A percentile compares a stretch with the other conserved stretches of the same genome.
phyloP scores from a whole-genome alignment of 2,797 vertebrate genomes.

The Platalea minor region DNA sequence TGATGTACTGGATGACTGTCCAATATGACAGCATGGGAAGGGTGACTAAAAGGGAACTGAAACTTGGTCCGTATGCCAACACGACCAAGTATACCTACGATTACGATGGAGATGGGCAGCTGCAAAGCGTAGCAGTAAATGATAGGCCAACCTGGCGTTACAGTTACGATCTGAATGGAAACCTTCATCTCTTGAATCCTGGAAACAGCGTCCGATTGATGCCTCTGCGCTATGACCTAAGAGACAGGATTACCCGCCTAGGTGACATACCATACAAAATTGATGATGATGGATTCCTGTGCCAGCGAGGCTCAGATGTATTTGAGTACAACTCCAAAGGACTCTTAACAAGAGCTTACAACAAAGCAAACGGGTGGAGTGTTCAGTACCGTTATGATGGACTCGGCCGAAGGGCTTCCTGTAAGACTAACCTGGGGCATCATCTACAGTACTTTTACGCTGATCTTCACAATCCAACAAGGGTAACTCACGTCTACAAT shows the following conservation, averaged over 20 bases:
- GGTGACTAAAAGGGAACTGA: slow-evolving; percentile 95
- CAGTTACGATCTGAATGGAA: slow-evolving; percentile 96
- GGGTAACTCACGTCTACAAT: slow-evolving; percentile 97
- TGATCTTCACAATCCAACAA: slow-evolving; percentile 92
- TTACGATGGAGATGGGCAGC: slow-evolving; percentile 95
- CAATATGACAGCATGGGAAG: slow-evolving; percentile 99
- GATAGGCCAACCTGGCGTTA: slow-evolving; percentile 98
- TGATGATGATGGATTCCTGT: slow-evolving; percentile 94
- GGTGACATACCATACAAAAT: slow-evolving; percentile 95
- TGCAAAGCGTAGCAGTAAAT: slow-evolving; percentile 92
- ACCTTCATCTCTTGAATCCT: slow-evolving; percentile 94
- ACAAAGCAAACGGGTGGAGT: slow-evolving; percentile 91
- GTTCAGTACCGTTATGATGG: slow-evolving; percentile 97
- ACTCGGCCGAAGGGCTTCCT: slow-evolving; percentile 91
- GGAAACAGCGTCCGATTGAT: slow-evolving; percentile 93
- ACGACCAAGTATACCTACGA: slow-evolving; percentile 98
- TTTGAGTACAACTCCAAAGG: slow-evolving; percentile 99
- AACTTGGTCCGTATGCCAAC: slow-evolving; percentile 97
- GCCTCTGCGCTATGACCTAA: slow-evolving; percentile 94
- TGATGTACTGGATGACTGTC: slow-evolving; percentile 99
- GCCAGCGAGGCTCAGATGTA: slow-evolving; percentile 89
- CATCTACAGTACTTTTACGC: slow-evolving; percentile 99
- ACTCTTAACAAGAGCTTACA: slow-evolving; percentile 92
- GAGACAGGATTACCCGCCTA: slow-evolving; percentile 94
- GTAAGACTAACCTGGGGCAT: slow-evolving; percentile 93